Base-by-base conservation (phyloP, 2,888 invertebrate species). In the Dorcus hopei region DNA sequence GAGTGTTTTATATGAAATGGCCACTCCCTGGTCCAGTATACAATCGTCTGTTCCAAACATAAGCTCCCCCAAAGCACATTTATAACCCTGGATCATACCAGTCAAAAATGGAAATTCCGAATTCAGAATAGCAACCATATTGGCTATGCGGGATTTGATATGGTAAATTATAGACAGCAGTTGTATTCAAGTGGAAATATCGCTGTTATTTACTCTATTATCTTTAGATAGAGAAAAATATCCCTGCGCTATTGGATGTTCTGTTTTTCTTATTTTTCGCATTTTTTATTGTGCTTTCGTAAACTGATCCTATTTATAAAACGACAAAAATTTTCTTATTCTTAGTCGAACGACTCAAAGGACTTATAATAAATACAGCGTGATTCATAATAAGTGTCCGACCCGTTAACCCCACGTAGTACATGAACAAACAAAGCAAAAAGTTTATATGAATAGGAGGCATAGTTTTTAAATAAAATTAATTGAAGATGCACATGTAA, bases 91-190 rank as follows among this genome's bases (percentile, higher is more conserved):
- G 77, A 76, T 76, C 74, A 74, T 69, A 72, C 71, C 72, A 74
- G 75, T 76, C 76, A 74, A 76, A 76, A 77, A 78, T 77, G 76
- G 76, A 76, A 77, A 75, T 76, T 68, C 68, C 57, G 66, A 67
- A 70, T 67, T 64, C 63, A 58, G 60, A 67, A 64, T 64, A 68
- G 70, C 53, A 68, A 72, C 71, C 71, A 72, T 74, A 73, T 74
- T 74, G 74, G 73, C 69, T 71, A 68, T 62, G 64, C 61, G 48
- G 69, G 72, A 72, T 72, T 73, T 68, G 69, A 70, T 64, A 68
- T 69, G 72, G 72, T 74, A 73, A 74, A 75, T 74, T 74, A 74
- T 71, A 68, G 72, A 71, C 69, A 70, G 69, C 68, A 55, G 68
- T 63, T 65, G 60, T 62, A 64, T 63, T 68, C 64, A 62, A 64